Evolutionary conservation across 2,113 vertebrate genomes (phyloP).

Genomic region (Anhinga rufa): DNA sequence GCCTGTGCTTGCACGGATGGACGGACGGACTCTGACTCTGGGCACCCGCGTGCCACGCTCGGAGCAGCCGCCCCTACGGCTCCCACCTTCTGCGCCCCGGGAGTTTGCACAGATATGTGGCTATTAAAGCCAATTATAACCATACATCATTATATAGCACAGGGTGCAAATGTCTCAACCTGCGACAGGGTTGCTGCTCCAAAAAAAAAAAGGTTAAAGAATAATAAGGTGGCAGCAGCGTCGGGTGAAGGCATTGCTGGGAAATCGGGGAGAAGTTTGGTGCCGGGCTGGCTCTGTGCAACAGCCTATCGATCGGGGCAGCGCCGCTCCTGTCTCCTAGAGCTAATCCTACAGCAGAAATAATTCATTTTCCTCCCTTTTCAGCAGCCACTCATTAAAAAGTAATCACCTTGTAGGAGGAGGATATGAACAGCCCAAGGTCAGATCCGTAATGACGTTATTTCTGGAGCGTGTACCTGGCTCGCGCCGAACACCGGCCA

Average conservation of each 20-base stretch:
- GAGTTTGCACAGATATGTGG: not conserved
- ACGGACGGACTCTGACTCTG: not conserved
- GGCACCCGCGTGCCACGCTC: rapidly evolving
- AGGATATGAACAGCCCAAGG: not conserved
- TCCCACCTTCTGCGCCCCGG: not conserved
- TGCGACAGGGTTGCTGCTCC: not conserved
- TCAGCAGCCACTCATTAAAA: conserved; percentile 23
- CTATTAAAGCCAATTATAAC: not conserved
- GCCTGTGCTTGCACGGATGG: not conserved
- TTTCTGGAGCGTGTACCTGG: not conserved
- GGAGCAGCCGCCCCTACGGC: not conserved
- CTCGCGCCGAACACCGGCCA: rapidly evolving
- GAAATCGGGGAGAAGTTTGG: not conserved
- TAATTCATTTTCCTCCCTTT: conserved; percentile 22
- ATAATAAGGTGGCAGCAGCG: not conserved
- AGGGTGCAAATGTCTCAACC: not conserved
- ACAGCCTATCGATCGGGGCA: not conserved
- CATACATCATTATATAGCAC: not conserved
- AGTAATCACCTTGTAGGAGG: not conserved
- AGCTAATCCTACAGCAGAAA: conserved; percentile 2
- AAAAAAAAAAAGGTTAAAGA: not conserved
- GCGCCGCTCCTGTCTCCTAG: not conserved
- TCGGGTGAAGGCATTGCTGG: rapidly evolving
- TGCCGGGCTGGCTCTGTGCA: not conserved
- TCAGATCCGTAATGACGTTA: not conserved